Evolutionary conservation across 2,113 vertebrate genomes (phyloP).

Genomic region (Ciconia stormi): DNA sequence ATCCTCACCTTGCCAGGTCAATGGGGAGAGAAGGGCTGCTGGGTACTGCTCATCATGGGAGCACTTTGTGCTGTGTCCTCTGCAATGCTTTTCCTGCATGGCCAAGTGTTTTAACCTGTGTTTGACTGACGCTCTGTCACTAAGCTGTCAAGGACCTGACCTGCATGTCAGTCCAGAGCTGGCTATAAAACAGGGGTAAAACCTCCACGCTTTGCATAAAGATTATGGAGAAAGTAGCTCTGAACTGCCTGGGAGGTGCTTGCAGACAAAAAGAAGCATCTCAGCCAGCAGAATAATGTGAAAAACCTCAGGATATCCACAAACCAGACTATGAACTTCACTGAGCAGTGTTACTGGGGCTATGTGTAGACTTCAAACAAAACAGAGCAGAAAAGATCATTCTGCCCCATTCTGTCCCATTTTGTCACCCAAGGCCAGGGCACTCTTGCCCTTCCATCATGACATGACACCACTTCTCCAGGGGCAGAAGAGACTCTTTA

Average conservation of each 20-base stretch:
- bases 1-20: neutral
- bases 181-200: neutral
- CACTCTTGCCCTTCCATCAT: neutral
- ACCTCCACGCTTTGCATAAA: neutral
- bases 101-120: neutral
- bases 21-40: neutral
- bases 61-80: neutral
- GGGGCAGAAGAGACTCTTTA: neutral
- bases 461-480: neutral
- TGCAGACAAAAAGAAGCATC: neutral
- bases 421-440: neutral
- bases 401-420: neutral
- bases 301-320: neutral
- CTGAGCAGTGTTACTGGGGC: neutral
- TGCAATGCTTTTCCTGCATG: neutral
- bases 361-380: neutral
- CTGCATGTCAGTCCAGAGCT: neutral
- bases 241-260: neutral
- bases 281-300: neutral
- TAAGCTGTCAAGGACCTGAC: neutral
- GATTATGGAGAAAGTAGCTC: neutral
- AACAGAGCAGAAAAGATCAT: neutral
- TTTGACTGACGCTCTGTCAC: neutral
- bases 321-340: neutral
- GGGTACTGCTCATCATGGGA: neutral